phyloP scores from a whole-genome alignment of 2,888 invertebrate species.

The Ectropis crepuscularia region DNA sequence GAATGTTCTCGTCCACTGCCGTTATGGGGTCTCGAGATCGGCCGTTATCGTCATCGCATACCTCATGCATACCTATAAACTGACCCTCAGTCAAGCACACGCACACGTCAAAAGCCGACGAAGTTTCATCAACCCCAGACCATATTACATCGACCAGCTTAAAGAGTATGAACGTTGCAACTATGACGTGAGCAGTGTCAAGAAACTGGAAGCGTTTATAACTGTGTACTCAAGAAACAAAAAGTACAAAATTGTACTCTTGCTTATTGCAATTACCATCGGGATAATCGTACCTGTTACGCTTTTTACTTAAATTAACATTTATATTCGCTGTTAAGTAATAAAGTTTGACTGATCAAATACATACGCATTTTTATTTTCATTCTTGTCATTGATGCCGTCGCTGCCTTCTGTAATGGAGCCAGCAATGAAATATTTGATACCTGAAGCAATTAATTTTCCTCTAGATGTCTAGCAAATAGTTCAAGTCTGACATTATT shows the following conservation, averaged over 20 bases:
- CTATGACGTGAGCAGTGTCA: neutral
- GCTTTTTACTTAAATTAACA: neutral
- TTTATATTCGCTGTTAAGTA: neutral
- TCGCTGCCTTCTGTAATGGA: constrained; percentile 10
- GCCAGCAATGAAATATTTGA: neutral
- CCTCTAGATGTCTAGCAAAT: neutral
- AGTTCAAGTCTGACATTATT: constrained; percentile 1
- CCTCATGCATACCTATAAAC: constrained; percentile 7
- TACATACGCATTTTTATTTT: neutral
- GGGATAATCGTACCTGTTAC: constrained; percentile 1
- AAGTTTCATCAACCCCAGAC: neutral
- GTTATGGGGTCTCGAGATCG: constrained; percentile 4
- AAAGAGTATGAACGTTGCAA: constrained; percentile 1
- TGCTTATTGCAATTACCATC: neutral
- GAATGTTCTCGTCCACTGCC: constrained; percentile 13
- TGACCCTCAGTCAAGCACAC: neutral
- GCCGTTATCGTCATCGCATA: constrained; percentile 10
- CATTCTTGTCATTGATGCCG: neutral
- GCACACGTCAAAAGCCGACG: constrained; percentile 1
- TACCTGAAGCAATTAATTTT: neutral
- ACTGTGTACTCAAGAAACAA: constrained; percentile 1
- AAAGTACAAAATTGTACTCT: neutral
- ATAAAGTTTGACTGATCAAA: neutral
- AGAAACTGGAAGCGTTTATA: constrained; percentile 3
- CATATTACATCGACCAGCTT: neutral